Evolutionary conservation across 1,140 invertebrate species (phyloP).

Genomic region (Catajapyx aquilonaris): DNA sequence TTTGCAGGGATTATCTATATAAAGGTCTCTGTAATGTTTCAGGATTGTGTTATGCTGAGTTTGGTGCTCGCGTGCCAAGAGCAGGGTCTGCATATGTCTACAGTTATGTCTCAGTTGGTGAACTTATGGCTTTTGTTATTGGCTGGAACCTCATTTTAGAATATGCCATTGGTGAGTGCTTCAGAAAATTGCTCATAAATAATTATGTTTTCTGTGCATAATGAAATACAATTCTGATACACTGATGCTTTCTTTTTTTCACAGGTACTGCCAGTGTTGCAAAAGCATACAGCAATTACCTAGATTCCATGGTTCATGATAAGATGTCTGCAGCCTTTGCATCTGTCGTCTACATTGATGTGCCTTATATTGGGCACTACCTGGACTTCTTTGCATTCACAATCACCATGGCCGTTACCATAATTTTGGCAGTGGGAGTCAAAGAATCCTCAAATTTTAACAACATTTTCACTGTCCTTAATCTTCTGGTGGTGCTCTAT

Average conservation of each 20-base stretch:
- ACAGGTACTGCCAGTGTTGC: slow-evolving; percentile 30
- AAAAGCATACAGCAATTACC: slow-evolving; percentile 30
- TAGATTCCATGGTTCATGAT: slow-evolving; percentile 27
- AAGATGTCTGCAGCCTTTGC: slow-evolving; percentile 24
- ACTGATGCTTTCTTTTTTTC: background rate
- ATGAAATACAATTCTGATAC: background rate
- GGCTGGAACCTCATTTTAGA: slow-evolving; percentile 83
- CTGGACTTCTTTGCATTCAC: slow-evolving; percentile 23
- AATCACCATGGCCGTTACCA: slow-evolving; percentile 30
- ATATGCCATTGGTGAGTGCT: slow-evolving; percentile 59
- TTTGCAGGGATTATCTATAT: slow-evolving; percentile 1
- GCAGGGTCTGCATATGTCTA: slow-evolving; percentile 74
- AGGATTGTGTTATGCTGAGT: slow-evolving; percentile 69
- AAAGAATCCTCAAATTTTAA: slow-evolving; percentile 75
- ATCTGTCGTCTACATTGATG: slow-evolving; percentile 19
- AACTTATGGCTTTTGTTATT: slow-evolving; percentile 51
- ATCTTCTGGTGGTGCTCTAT: slow-evolving; percentile 60
- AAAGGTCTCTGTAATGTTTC: slow-evolving; percentile 26
- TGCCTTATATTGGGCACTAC: slow-evolving; percentile 23
- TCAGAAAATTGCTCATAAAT: slow-evolving; percentile 1
- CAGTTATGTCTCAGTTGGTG: slow-evolving; percentile 70
- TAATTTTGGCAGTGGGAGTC: slow-evolving; percentile 56
- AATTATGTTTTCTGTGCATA: background rate
- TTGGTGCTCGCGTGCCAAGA: slow-evolving; percentile 63
- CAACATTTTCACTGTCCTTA: slow-evolving; percentile 73